Base-by-base conservation (phyloP, 2,888 invertebrate species). In the Incurvaria masculella region DNA sequence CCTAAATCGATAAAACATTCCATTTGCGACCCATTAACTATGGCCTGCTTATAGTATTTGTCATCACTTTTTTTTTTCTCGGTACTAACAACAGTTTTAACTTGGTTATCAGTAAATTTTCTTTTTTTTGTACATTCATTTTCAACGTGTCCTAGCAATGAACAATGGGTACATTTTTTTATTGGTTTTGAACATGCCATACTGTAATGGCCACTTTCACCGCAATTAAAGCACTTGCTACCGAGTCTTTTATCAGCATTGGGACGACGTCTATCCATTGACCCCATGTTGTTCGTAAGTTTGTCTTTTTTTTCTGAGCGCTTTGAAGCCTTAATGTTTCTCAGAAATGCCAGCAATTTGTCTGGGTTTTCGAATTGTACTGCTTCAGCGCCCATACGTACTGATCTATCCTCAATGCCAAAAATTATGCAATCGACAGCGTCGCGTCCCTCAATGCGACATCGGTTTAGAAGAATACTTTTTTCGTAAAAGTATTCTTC, bases 401-500 rank as follows among this genome's bases (percentile, higher is more conserved):
- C 41, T 20, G 45, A 45, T 16, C 49, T 19, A 23, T 53, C 53
- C 18, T 44, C 47, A 2, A 52, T 49, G n/a, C 53, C 51, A 10
- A 42, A 33, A 2, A 49, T 39, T 2, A 54, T 50, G 18, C 51
- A 52, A 23, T 52, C 51, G 1, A 52, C 51, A 1, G 52, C 52
- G 8, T 48, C 11, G 42, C 38, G 54, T 16, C 51, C 52, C 16
- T 19, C 46, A 20, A 54, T 50, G 1, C 38, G 42, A 27, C 50
- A 53, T 46, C 48, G 49, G 17, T 50, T 54, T 18, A 54, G 40
- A 3, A 55, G 21, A 16, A 41, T 42, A 8, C 43, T 21, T 39
- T 56, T 53, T 19, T 50, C 51, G 26, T 52, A 47, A 21, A 45
- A 54, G 21, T 54, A 55, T 19, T 51, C 52, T 46, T 54, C 53